Evolutionary conservation across 92 coral and sea anemone genomes (phyloP).

Genomic region (Phenganax stokvisi): DNA sequence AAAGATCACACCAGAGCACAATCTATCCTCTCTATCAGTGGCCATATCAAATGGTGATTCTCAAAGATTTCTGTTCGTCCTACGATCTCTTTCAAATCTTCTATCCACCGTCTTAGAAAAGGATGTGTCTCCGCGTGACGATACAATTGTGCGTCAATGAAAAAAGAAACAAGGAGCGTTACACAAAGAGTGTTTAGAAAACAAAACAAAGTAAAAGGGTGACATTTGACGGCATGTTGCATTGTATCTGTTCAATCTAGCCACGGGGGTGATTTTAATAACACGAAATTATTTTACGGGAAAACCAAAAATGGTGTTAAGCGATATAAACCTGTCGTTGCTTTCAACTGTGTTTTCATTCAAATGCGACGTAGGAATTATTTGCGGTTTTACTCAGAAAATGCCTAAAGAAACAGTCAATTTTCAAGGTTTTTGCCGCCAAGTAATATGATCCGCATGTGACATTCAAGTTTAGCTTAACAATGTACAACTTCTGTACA

Average conservation of each 20-base stretch:
- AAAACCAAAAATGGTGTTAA: constrained; percentile 12
- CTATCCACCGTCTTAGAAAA: background rate
- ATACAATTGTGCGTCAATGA: constrained; percentile 3
- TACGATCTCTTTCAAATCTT: background rate
- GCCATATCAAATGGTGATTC: background rate
- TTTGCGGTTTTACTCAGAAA: background rate
- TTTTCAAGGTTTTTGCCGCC: background rate
- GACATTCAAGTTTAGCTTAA: background rate
- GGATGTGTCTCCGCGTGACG: background rate
- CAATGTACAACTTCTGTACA: background rate
- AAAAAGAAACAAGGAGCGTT: background rate
- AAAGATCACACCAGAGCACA: background rate
- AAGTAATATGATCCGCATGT: constrained; percentile 3
- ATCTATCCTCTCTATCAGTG: background rate
- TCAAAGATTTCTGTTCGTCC: constrained; percentile 11
- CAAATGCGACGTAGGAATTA: background rate
- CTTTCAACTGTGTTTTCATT: background rate
- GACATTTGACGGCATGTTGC: constrained; percentile 11
- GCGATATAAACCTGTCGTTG: background rate
- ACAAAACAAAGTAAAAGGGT: background rate
- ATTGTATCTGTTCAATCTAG: constrained; percentile 11
- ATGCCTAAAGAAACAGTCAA: background rate
- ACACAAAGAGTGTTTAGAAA: constrained; percentile 23
- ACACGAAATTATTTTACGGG: background rate
- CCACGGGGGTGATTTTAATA: constrained; percentile 16